Percentiles rank a stretch among this genome's conserved stretches.
Evolutionary conservation across 2,888 invertebrate species (phyloP).

Genomic region (Hipparchia semele): DNA sequence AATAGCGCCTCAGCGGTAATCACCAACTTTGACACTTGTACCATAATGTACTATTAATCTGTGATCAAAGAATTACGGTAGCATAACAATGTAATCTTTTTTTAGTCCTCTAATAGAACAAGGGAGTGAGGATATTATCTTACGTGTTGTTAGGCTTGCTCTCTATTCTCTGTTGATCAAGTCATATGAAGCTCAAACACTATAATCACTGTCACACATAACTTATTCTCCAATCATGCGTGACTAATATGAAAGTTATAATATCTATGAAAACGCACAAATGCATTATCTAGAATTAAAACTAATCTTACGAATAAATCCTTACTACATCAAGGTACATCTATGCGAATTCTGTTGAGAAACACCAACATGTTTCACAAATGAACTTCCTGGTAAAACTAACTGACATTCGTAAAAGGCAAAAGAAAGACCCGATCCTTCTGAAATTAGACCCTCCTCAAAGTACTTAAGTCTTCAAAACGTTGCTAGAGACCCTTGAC

Average conservation of each 20-base stretch:
- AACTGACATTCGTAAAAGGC: neutral
- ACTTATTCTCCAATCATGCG: neutral
- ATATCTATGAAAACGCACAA: neutral
- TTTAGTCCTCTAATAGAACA: neutral
- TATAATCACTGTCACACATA: too few species aligned
- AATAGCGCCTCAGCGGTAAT: too few species aligned
- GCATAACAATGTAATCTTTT: neutral
- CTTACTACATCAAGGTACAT: too few species aligned
- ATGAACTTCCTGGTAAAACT: constrained; percentile 1
- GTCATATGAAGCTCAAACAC: neutral
- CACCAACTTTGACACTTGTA: too few species aligned
- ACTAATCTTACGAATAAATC: neutral
- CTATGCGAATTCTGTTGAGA: neutral
- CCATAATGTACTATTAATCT: too few species aligned
- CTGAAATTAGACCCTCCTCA: neutral
- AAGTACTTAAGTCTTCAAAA: neutral
- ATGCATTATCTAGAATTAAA: too few species aligned
- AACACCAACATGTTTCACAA: neutral
- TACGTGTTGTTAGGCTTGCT: neutral
- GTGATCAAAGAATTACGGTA: neutral
- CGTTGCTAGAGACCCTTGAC: neutral
- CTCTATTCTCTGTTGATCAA: neutral
- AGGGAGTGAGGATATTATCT: neutral
- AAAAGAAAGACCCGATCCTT: neutral
- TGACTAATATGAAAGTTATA: neutral